Base-by-base conservation (phyloP, 2,888 invertebrate species). In the Drosophila vallismaia region DNA sequence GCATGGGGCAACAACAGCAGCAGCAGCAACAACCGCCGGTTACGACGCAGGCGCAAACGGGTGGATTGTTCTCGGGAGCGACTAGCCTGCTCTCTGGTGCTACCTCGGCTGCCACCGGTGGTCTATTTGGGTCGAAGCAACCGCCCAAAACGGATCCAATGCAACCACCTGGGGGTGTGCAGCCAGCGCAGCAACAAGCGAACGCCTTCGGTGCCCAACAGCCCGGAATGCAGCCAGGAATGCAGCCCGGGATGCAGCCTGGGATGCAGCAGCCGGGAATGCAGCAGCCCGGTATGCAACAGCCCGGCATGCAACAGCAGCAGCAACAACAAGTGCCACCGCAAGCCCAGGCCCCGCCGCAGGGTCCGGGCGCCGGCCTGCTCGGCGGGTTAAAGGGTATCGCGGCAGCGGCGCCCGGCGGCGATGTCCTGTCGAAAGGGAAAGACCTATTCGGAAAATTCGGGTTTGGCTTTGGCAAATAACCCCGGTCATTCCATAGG, bases 331-430 rank as follows among this genome's bases (percentile, higher is more conserved):
- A 94, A 93, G 77, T 88, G 88, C 89, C 89, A 80, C 90, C 86
- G 62, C 90, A 89, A 79, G 84, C 80, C 52, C 83, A 92, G 74
- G 88, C 89, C 40, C 90, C 89, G 91, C 93, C 93, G 45, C 89
- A 90, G 71, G 90, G 89, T 14, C 91, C 90, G 67, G 97, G 96
- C 92, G 94, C 97, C 79, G 97, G 97, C 95, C 96, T 97, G 92
- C 97, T 97, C 92, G 94, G 97, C 76, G 97, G 97, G 95, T 96
- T 97, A 90, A 97, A 97, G 92, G 94, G 97, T 91, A 95, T 96
- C 86, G 97, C 97, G 91, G 96, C 97, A 93, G 96, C 97, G 62
- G 91, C 90, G 79, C 96, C 97, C 82, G 97, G 97, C 75, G 97
- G 97, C 87, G 97, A 97, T 91, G 96, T 97, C 83, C 93, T 97